Base-by-base conservation (phyloP, 2,113 vertebrate genomes). In the Nettapus auritus region DNA sequence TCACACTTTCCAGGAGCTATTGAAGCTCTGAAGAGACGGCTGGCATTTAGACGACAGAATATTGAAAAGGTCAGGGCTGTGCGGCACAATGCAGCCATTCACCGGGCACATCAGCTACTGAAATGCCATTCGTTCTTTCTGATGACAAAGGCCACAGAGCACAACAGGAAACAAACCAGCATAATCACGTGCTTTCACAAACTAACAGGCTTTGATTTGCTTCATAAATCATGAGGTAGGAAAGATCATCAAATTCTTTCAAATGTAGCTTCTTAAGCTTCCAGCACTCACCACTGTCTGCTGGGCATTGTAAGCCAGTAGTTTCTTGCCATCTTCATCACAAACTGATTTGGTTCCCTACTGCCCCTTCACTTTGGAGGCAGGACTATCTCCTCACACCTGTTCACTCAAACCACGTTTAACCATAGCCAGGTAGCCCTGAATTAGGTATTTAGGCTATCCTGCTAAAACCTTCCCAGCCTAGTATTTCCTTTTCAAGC, bases 61-160 rank as follows among this genome's bases (percentile, higher is more conserved):
- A 78, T 20, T 77, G 76, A 92, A 95, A 96, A 97, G 88, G 93
- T 94, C 97, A 90, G 52, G 48, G 82, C 48, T 46, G 44, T 36
- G 20, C 1, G 0, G n/a, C 93, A 96, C 86, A 96, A 78, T 33
- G 56, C 76, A 68, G 59, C 91, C 73, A 66, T 88, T 93, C 96
- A 96, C 1, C 0, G 64, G 62, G 34, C 75, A 81, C 78, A 62
- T 29, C 62, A 85, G 89, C 89, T 52, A 81, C 74, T 40, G 44
- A 95, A 97, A 95, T 76, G 68, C 42, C 94, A 77, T 75, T 80
- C 67, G 80, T 90, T 83, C 89, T 74, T 93, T 70, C 92, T 56
- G 70, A 90, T 48, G 70, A 89, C 70, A 76, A 73, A 87, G 77
- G 81, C 84, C 69, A 81, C 69, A 42, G 71, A 82, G 60, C 76